phyloP scores from a whole-genome alignment of 2,888 invertebrate genomes.

The Nomada goodeniana region DNA sequence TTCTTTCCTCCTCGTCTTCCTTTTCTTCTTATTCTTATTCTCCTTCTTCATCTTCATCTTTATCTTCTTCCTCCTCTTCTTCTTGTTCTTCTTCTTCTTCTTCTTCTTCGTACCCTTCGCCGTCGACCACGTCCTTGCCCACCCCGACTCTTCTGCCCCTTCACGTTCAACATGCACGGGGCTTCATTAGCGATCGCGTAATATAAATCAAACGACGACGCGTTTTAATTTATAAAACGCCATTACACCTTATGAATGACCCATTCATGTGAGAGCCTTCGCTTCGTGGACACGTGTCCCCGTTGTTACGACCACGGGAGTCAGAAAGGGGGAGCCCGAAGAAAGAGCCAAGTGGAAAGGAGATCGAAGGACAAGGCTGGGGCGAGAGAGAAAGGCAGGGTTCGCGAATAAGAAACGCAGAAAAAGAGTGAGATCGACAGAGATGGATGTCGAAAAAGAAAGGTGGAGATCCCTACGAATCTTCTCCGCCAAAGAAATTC shows the following conservation, averaged over 20 bases:
- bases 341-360: constrained; percentile 11
- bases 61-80: too few species aligned
- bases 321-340: constrained; percentile 36
- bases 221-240: constrained; percentile 75
- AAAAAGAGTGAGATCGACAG: constrained; percentile 22
- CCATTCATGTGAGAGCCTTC: constrained; percentile 72
- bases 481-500: constrained; percentile 51
- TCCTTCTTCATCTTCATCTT: too few species aligned
- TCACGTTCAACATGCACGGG: constrained; percentile 37
- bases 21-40: not conserved
- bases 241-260: constrained; percentile 75
- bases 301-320: constrained; percentile 59
- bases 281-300: constrained; percentile 65
- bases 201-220: constrained; percentile 74
- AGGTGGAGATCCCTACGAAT: not conserved
- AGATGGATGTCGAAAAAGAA: constrained; percentile 41
- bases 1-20: constrained; percentile 9
- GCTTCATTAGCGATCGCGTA: constrained; percentile 74
- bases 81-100: too few species aligned
- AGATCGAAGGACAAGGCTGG: not conserved
- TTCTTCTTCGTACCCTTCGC: not conserved
- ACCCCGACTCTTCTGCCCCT: not conserved
- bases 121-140: not conserved
- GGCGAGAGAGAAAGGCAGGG: constrained; percentile 5
- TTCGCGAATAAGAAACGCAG: constrained; percentile 26